These are phyloP conservation scores for Python bivittatus DNA, from an alignment of 2,113 vertebrate species.

Conservation along the genomic window DNA sequence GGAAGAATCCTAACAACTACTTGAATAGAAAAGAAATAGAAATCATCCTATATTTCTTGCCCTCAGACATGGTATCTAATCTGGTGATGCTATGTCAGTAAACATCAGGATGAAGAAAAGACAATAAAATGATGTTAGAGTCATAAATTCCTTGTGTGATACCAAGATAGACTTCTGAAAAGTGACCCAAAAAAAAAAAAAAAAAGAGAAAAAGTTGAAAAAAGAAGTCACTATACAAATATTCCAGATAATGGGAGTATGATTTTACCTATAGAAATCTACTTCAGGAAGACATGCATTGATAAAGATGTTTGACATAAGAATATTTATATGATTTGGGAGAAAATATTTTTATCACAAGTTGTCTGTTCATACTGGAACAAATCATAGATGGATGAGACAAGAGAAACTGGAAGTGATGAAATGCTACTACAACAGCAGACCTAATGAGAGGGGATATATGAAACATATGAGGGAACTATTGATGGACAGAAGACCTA, in stretches of 20 bases:
- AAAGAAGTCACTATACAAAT: neutral
- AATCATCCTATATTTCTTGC: neutral
- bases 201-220: neutral
- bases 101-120: neutral
- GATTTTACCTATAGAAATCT: neutral
- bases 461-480: too few species aligned
- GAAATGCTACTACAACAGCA: too few species aligned
- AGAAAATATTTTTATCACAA: neutral
- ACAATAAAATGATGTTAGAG: neutral
- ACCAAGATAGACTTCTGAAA: neutral
- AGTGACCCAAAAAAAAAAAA: too few species aligned
- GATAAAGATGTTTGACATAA: neutral
- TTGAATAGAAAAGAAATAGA: neutral
- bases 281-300: neutral
- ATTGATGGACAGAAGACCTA: too few species aligned
- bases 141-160: neutral
- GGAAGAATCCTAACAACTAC: neutral
- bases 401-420: too few species aligned
- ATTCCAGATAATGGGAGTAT: neutral
- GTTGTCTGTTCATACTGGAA: neutral
- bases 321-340: neutral
- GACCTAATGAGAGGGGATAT: too few species aligned
- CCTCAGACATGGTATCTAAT: too few species aligned
- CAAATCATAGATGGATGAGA: too few species aligned
- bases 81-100: neutral